Evolutionary conservation across 2,113 vertebrate species (phyloP).

Genomic region (Epinephelus moara): DNA sequence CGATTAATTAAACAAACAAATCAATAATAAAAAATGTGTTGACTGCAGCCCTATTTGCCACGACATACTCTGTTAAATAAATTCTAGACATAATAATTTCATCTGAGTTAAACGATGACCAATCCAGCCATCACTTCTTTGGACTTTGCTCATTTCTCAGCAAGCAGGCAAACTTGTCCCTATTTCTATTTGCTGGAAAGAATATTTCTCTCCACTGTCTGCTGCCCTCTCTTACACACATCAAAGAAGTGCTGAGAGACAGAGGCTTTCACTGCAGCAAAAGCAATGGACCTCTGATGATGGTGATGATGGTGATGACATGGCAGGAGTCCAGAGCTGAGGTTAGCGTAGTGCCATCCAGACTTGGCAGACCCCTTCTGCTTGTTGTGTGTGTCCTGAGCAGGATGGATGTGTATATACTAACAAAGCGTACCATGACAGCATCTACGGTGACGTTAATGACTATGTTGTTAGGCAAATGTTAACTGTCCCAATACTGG

Average conservation of each 20-base stretch:
- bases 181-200: not conserved
- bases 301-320: slow-evolving; percentile 46
- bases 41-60: not conserved
- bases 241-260: slow-evolving; percentile 51
- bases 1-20: too few relatives aligned
- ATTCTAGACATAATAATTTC: not conserved
- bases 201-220: slow-evolving; percentile 12
- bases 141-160: not conserved
- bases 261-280: slow-evolving; percentile 62
- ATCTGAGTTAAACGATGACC: not conserved
- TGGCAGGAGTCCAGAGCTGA: slow-evolving; percentile 60
- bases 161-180: not conserved
- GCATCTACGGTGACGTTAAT: not conserved
- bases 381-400: slow-evolving; percentile 17
- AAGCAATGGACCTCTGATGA: slow-evolving; percentile 56
- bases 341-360: slow-evolving; percentile 45
- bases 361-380: slow-evolving; percentile 48
- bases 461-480: not conserved
- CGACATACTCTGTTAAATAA: not conserved
- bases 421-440: not conserved
- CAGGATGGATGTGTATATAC: not conserved
- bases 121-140: not conserved
- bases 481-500: not conserved
- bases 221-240: slow-evolving; percentile 12
- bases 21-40: not conserved